These are phyloP conservation scores for Diadumene lineata DNA, from an alignment of 92 coral and sea anemone species.

Conservation along the genomic window DNA sequence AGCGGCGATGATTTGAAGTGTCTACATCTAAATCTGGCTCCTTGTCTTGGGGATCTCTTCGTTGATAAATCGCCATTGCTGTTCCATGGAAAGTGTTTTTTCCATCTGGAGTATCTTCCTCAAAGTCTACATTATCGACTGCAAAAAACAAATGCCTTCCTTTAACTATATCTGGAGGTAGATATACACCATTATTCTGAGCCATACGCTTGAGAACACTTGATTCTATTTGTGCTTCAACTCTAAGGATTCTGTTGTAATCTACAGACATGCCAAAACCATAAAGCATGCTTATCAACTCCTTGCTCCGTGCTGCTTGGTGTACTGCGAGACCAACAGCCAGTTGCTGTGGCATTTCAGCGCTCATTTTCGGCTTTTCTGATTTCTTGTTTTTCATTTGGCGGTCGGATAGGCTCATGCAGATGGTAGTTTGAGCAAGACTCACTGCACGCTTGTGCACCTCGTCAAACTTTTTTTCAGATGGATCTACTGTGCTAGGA, in stretches of 20 bases:
- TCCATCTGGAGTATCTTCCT: no score
- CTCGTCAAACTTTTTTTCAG: constrained; percentile 48
- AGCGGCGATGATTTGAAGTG: not conserved
- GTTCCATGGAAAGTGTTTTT: no score
- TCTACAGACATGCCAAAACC: constrained; percentile 74
- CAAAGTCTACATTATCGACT: no score
- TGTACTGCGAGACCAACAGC: constrained; percentile 68
- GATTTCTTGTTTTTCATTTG: constrained; percentile 34
- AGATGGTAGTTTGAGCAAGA: constrained; percentile 29
- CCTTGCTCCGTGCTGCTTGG: constrained; percentile 57
- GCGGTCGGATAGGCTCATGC: constrained; percentile 30
- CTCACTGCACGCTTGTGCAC: constrained; percentile 47
- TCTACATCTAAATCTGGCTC: no score
- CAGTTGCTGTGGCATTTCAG: constrained; percentile 43
- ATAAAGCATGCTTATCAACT: constrained; percentile 43
- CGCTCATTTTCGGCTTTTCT: not conserved
- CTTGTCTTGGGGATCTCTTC: no score
- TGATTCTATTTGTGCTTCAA: no score
- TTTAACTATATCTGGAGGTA: no score
- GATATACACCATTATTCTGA: no score
- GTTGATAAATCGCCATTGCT: no score
- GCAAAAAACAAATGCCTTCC: no score
- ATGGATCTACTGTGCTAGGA: not conserved
- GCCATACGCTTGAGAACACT: no score
- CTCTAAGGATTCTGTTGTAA: no score